Evolutionary conservation across 2,888 invertebrate species (phyloP).

Genomic region (Andrena chrysosceles): DNA sequence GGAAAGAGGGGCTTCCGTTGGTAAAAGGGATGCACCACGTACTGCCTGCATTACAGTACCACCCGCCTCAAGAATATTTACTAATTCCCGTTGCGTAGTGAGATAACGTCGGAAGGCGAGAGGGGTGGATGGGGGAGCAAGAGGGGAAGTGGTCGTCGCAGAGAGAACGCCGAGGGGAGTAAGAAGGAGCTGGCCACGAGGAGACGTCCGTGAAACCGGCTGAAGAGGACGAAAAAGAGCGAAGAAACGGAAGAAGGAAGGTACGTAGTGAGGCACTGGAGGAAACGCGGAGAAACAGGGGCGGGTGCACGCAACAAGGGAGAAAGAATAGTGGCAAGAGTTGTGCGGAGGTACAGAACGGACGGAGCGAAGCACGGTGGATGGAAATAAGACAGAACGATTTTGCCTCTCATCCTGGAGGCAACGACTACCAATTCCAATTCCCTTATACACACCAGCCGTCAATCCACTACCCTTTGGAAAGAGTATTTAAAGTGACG

Average conservation of each 20-base stretch:
- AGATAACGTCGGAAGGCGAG: constrained; percentile 75
- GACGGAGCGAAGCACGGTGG: constrained; percentile 22
- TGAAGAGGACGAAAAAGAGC: background rate
- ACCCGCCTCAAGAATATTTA: constrained; percentile 71
- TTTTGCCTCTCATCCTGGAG: constrained; percentile 57
- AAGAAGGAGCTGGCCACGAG: constrained; percentile 28
- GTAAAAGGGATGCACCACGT: constrained; percentile 37
- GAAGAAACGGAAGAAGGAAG: constrained; percentile 6
- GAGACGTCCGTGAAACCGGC: background rate
- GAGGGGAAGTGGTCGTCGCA: constrained; percentile 30
- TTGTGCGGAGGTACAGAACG: constrained; percentile 29
- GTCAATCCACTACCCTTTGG: constrained; percentile 69
- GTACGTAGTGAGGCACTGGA: background rate
- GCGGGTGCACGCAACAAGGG: background rate
- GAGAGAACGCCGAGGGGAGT: constrained; percentile 10
- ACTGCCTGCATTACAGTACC: constrained; percentile 48
- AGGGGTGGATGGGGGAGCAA: background rate
- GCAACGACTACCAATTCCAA: constrained; percentile 75
- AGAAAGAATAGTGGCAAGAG: constrained; percentile 21
- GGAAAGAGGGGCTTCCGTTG: constrained; percentile 40
- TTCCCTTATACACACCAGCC: constrained; percentile 76
- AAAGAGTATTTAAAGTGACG: constrained; percentile 84
- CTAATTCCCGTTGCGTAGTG: constrained; percentile 82
- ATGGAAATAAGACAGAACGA: constrained; percentile 53
- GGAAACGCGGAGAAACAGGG: constrained; percentile 16